Evolutionary conservation across 2,797 vertebrate genomes (phyloP).

Genomic region (Aplochiton taeniatus): DNA sequence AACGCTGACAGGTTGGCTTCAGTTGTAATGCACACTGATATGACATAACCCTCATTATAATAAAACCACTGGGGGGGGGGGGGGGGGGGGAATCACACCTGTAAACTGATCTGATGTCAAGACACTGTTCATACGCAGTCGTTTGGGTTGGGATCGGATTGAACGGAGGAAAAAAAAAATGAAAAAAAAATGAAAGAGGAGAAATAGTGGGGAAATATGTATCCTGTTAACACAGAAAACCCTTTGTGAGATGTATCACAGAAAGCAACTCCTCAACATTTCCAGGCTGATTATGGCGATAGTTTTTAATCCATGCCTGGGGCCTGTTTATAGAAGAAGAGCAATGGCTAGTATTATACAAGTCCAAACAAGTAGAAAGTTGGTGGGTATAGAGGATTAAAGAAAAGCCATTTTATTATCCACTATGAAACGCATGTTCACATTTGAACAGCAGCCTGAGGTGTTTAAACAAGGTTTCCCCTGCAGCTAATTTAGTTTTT

Average conservation of each 20-base stretch:
- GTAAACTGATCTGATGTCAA: slow-evolving; percentile 18
- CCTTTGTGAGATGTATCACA: slow-evolving; percentile 30
- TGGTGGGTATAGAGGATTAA: slow-evolving; percentile 24
- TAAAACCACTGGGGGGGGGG: slow-evolving; percentile 21
- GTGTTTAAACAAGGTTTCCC: slow-evolving; percentile 27
- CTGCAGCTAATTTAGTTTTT: slow-evolving; percentile 22
- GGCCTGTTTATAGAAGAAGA: slow-evolving; percentile 39
- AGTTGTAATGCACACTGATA: slow-evolving; percentile 21
- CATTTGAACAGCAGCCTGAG: slow-evolving; percentile 10
- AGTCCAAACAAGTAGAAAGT: slow-evolving; percentile 38
- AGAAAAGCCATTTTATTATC: slow-evolving; percentile 32
- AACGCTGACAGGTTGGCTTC: no score
- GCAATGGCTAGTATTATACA: slow-evolving; percentile 36
- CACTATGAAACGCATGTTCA: slow-evolving; percentile 22
- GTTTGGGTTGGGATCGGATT: slow-evolving; percentile 25
- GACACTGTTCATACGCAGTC: not conserved
- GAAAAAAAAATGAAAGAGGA: slow-evolving; percentile 20
- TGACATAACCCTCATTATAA: slow-evolving; percentile 9
- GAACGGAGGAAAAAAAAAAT: slow-evolving; percentile 29
- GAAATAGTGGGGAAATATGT: slow-evolving; percentile 33
- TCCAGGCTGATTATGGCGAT: slow-evolving; percentile 48
- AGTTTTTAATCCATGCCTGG: slow-evolving; percentile 25
- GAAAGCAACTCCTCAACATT: slow-evolving; percentile 20
- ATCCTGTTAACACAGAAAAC: slow-evolving; percentile 44
- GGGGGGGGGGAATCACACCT: slow-evolving; percentile 20